Conservation (phyloP, 1,140 invertebrate species). For the Drosophila arizonae region DNA sequence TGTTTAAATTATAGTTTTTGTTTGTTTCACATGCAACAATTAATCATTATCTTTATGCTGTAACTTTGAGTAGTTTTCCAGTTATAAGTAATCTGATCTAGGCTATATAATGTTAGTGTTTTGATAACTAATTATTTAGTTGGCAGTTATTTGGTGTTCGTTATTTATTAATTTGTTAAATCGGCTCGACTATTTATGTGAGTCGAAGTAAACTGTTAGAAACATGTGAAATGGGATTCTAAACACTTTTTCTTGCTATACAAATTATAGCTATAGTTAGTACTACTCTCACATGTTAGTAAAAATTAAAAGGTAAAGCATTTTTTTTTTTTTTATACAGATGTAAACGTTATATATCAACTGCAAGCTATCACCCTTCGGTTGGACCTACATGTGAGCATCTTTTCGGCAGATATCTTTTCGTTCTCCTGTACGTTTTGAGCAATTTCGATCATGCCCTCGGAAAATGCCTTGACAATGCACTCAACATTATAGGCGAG, state of each 20-base stretch:
- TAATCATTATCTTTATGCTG: not conserved
- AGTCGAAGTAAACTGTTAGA: too few species aligned
- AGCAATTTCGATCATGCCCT: conserved; percentile 79
- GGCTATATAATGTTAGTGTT: not conserved
- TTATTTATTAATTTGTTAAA: not conserved
- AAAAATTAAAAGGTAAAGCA: too few species aligned
- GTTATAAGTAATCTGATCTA: not conserved
- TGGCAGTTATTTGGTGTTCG: not conserved
- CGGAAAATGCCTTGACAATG: conserved; percentile 80
- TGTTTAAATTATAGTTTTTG: not conserved
- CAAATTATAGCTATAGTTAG: too few species aligned
- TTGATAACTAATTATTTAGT: too few species aligned
- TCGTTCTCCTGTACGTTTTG: conserved; percentile 72
- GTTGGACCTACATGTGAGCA: conserved; percentile 71
- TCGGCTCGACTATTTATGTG: not conserved
- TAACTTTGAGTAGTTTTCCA: not conserved
- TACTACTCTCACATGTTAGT: too few species aligned
- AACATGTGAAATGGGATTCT: too few species aligned
- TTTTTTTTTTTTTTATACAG: too few species aligned
- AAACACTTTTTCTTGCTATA: too few species aligned
- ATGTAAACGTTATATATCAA: not conserved
- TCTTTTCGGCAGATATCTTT: conserved; percentile 76
- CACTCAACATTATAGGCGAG: conserved; percentile 80
- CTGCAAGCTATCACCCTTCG: not conserved
- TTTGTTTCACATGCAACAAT: not conserved